Base-by-base conservation (phyloP, 2,113 vertebrate species). In the Istiophorus platypterus region DNA sequence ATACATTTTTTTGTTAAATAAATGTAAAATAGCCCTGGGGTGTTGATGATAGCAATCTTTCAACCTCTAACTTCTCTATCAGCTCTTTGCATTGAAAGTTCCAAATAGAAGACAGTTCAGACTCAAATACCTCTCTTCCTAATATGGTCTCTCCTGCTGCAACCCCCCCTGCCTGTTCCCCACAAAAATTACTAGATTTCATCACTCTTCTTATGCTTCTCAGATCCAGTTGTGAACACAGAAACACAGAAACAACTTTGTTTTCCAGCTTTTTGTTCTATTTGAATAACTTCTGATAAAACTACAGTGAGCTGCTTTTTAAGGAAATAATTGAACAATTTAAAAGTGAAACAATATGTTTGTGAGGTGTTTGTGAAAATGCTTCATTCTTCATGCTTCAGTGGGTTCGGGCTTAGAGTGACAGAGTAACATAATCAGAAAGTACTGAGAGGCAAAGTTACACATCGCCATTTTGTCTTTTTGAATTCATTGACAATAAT, bases 1-100 rank as follows among this genome's bases (percentile, higher is more conserved):
- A 92, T 63, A 9, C 91, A 94, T 1, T 5, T 67, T 13, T 7
- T 15, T 0, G 1, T 9, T 0, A 47, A 7, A 2, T 87, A 57
- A 0, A 92, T 93, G 83, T 95, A 90, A 37, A 95, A 95, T 37
- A 95, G 64, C 4, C 92, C 94, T 0, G 94, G 93, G 0, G 91
- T 95, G 61, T 96, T 94, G 0, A 95, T 73, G 0, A 95, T 67
- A 0, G 82, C 14, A 0, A 95, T 14, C 3, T 74, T 57, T 41
- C 9, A 78, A 5, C 74, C 85, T 0, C 45, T 5, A 17, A 92
- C 85, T 0, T 5, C 39, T 4, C 29, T 47, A 2, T 78, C 81
- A 0, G 22, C 83, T 11, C 20, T 81, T 63, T 71, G 37, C 92
- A 93, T 1, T 22, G 39, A 1, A 0, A 0, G 0, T 91, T 92